Evolutionary conservation across 2,888 invertebrate genomes (phyloP), one percentile per base, ranked within the genome.

Genomic region (Catocala fraxini): DNA sequence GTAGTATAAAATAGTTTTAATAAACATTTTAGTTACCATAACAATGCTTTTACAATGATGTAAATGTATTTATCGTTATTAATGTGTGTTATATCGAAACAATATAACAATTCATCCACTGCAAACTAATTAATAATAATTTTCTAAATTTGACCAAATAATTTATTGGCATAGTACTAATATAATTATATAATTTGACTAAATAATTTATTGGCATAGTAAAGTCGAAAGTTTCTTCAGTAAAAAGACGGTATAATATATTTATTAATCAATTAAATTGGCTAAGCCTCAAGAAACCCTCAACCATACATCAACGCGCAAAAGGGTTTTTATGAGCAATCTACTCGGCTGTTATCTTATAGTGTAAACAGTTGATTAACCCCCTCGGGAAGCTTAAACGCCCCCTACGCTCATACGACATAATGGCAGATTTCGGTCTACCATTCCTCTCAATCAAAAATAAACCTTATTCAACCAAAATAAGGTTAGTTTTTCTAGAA

Each of bases 341-440:
- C 65, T 68, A 77, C 73, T 60, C 64, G 71, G 56, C 65, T 68
- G 63, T 75, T 80, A 74, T 68, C 71, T 68, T 67, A 64, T 69
- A 75, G 76, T 80, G 79, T 80, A 80, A 82, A 82, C 74, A 79
- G 79, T 71, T 73, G 71, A 71, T 74, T 71, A 77, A 71, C 73
- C 66, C 78, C 72, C 73, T 71, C 25, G 63, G 70, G 79, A 57
- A 70, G 70, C 73, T 79, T 73, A 73, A 65, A 71, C 60, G 62
- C 68, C 70, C 70, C 68, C 73, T 78, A 73, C 70, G 76, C 61
- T 74, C 72, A 77, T 77, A 77, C 71, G 71, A 75, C 63, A 67
- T 75, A 63, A 73, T 75, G 64, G 66, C 67, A 67, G 51, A 75
- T 65, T 73, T 72, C 60, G 52, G 58, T 46, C 15, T 43, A 11